These are phyloP conservation scores for Mastacembelus armatus DNA, from an alignment of 2,797 vertebrate genomes.

Conservation along the genomic window DNA sequence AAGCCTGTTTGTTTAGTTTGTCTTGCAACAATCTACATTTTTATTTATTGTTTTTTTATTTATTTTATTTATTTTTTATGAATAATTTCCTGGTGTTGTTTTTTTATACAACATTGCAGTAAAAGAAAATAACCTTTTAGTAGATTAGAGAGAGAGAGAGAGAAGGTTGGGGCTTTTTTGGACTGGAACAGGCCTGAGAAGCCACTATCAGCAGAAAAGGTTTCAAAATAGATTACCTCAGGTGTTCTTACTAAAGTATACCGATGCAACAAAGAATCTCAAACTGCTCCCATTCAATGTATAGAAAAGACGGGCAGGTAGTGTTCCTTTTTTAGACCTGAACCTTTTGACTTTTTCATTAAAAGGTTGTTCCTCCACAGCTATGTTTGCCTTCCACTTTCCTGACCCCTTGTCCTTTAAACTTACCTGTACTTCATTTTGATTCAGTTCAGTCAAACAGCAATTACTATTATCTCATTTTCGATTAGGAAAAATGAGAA, in stretches of 20 bases:
- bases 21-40: neutral
- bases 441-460: conserved; percentile 3
- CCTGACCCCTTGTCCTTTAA: neutral
- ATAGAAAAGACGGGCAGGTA: neutral
- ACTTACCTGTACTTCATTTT: conserved; percentile 13
- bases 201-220: neutral
- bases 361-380: neutral
- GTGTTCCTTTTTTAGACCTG: neutral
- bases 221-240: conserved; percentile 18
- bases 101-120: neutral
- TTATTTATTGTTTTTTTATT: neutral
- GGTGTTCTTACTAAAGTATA: conserved; percentile 4
- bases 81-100: neutral
- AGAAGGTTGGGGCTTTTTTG: neutral
- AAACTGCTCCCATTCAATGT: neutral
- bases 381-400: neutral
- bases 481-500: neutral
- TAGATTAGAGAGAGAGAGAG: neutral
- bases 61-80: neutral
- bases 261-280: conserved; percentile 6
- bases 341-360: conserved; percentile 3
- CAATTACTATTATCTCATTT: conserved; percentile 26
- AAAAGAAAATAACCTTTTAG: neutral
- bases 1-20: neutral
- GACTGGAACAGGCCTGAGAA: conserved; percentile 4